These are phyloP conservation scores for Gryon sp. DNA, from an alignment of 1,140 invertebrate species.

Conservation along the genomic window DNA sequence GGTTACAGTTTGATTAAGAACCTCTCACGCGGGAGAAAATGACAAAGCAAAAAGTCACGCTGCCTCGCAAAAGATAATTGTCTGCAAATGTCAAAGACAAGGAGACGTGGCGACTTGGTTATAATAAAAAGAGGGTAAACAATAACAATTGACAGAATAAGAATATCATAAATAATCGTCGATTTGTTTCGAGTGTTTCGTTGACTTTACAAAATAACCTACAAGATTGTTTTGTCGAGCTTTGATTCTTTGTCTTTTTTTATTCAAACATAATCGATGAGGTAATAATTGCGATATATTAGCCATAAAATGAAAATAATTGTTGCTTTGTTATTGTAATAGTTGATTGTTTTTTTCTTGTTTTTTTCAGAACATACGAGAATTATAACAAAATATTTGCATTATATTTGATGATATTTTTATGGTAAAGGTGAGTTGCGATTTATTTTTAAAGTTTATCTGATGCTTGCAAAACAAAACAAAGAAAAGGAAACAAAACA, in stretches of 20 bases:
- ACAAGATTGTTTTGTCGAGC: constrained; percentile 21
- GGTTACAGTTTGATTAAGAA: constrained; percentile 73
- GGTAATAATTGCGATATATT: constrained; percentile 10
- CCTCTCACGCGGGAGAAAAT: constrained; percentile 54
- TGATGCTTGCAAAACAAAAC: too few relatives aligned
- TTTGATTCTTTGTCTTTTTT: background rate
- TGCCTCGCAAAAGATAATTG: constrained; percentile 63
- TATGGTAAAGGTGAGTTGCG: too few relatives aligned
- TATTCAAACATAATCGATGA: constrained; percentile 14
- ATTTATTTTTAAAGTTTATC: too few relatives aligned
- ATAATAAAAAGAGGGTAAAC: constrained; percentile 53
- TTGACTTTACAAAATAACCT: constrained; percentile 15
- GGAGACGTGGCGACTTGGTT: constrained; percentile 52
- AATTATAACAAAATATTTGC: too few relatives aligned
- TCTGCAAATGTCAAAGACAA: constrained; percentile 71
- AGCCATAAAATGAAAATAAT: background rate
- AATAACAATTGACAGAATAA: constrained; percentile 55
- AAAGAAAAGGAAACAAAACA: too few relatives aligned
- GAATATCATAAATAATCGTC: constrained; percentile 55
- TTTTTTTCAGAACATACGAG: too few relatives aligned
- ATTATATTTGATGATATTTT: too few relatives aligned
- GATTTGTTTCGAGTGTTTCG: constrained; percentile 42
- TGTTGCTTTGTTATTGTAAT: background rate
- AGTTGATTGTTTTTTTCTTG: background rate
- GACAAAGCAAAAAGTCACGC: constrained; percentile 55